phyloP scores from a whole-genome alignment of 2,888 invertebrate species.

The Dascillus cervinus region DNA sequence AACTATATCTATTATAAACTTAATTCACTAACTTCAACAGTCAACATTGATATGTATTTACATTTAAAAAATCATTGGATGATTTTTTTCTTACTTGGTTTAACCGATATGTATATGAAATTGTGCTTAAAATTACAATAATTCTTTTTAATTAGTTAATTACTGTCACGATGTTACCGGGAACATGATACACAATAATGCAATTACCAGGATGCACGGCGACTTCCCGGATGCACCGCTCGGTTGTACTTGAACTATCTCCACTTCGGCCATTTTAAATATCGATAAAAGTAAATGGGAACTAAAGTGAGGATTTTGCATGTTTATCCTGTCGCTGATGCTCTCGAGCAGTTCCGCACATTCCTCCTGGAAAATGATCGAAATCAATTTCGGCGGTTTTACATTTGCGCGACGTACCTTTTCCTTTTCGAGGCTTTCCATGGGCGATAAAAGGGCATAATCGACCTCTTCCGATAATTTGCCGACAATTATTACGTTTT shows the following conservation, averaged over 20 bases:
- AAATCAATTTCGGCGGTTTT: too few relatives aligned
- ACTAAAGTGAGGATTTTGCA: conserved; percentile 75
- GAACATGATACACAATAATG: conserved; percentile 21
- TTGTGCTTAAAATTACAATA: too few relatives aligned
- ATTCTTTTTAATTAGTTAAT: conserved; percentile 21
- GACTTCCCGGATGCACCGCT: too few relatives aligned
- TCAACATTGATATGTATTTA: conserved; percentile 42
- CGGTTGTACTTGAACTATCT: conserved; percentile 71
- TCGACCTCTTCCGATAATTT: conserved; percentile 61
- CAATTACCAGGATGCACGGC: conserved; percentile 22
- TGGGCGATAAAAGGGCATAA: conserved; percentile 54
- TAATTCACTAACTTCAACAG: conserved; percentile 34
- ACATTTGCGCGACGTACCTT: conserved; percentile 51
- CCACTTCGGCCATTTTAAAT: conserved; percentile 88
- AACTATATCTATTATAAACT: conserved; percentile 10
- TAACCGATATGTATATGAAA: too few relatives aligned
- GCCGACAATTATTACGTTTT: conserved; percentile 82
- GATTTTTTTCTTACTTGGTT: conserved; percentile 4
- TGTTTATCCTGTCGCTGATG: conserved; percentile 77
- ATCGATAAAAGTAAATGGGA: conserved; percentile 82
- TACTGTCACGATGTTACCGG: conserved; percentile 38
- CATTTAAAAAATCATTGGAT: conserved; percentile 14
- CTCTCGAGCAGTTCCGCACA: conserved; percentile 75
- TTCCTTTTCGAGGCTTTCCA: conserved; percentile 60
- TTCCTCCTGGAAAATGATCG: conserved; percentile 56